Base-by-base conservation (phyloP, 2,888 invertebrate genomes). In the Altica lythri region DNA sequence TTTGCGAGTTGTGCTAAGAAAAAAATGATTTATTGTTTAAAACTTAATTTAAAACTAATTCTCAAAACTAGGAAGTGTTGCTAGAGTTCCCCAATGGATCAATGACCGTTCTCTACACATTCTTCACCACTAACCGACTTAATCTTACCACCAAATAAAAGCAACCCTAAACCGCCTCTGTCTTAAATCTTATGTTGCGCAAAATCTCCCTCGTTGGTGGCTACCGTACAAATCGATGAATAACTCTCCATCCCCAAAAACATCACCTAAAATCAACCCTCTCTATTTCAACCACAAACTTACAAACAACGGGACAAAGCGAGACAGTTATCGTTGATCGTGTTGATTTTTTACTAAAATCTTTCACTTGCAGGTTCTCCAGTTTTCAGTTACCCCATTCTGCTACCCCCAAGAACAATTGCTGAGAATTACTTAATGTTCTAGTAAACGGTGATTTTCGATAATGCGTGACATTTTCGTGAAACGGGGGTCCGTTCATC, bases 221-320 rank as follows among this genome's bases (percentile, higher is more conserved):
- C 42, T 45, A 43, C 48, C 53, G 54, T 54, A 51, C 60, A 52
- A 64, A 66, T 66, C 66, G 63, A 65, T 66, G 55, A 47, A 29
- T 17, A 45, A 49, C 55, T 46, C 47, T 57, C 59, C 56, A 48
- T 56, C 57, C 50, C 56, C 59, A 45, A 53, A 53, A 52, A 57
- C 53, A 52, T 55, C 40, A 10, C 25, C 3, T 57, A 52, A 59
- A 46, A 48, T 38, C 45, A 16, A 45, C 34, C 40, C 32, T 32
- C 13, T 37, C 40, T 34, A 25, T 22, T 45, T 48, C 40, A 25
- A 19, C 34, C 29, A 38, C 18, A 17, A 18, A 17, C 35, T 30
- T 8, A 18, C 35, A 13, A 8, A 2, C 14, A 12, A 1, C 22
- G 40, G 18, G 44, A 40, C 45, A 48, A 10, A 30, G 40, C 25